Evolutionary conservation across 2,888 invertebrate genomes (phyloP).

Genomic region (Apantesis nais): DNA sequence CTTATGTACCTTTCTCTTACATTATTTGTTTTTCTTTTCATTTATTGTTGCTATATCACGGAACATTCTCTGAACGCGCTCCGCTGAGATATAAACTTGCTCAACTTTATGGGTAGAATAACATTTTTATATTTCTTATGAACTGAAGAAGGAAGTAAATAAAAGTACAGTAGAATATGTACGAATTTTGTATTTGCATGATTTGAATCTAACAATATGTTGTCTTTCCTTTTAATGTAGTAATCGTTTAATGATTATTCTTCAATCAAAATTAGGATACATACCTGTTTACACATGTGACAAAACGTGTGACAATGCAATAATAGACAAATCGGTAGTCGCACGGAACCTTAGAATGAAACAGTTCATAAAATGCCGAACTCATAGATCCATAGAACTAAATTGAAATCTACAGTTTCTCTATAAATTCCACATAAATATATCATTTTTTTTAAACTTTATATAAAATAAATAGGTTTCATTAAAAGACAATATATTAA

Average conservation of each 20-base stretch:
- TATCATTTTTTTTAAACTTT: background rate
- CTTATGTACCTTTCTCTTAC: background rate
- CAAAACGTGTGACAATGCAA: too few relatives aligned
- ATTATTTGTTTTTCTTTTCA: slow-evolving; percentile 1
- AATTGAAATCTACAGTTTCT: background rate
- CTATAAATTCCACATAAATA: background rate
- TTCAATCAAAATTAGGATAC: too few relatives aligned
- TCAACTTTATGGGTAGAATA: background rate
- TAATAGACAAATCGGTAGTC: too few relatives aligned
- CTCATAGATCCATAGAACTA: background rate
- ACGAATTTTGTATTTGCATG: background rate
- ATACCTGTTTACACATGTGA: too few relatives aligned
- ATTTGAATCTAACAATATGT: background rate
- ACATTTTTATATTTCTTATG: background rate
- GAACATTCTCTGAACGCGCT: background rate
- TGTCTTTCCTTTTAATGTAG: background rate
- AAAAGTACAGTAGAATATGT: background rate
- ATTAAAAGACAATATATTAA: background rate
- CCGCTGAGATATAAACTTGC: background rate
- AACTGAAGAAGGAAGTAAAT: background rate
- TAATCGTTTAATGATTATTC: too few relatives aligned
- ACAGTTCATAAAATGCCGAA: background rate
- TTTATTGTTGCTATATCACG: background rate
- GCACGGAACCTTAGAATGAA: too few relatives aligned
- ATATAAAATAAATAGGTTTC: background rate